phyloP scores from a whole-genome alignment of 1,140 invertebrate genomes.

The Coptotermes formosanus region DNA sequence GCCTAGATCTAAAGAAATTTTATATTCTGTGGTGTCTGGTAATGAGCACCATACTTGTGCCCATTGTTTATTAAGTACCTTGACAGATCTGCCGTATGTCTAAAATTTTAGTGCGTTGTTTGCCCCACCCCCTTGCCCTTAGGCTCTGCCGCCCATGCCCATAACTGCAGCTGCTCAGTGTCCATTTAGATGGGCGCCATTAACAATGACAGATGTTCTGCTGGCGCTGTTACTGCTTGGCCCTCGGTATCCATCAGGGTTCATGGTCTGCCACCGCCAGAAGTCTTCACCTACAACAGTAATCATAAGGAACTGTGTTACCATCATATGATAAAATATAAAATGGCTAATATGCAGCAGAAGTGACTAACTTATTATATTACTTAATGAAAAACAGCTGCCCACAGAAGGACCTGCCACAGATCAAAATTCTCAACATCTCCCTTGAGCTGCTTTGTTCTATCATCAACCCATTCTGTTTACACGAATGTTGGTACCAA shows the following conservation, averaged over 20 bases:
- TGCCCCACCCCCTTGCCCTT: not conserved
- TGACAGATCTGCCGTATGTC: not conserved
- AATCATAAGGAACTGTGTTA: not conserved
- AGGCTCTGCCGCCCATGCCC: not conserved
- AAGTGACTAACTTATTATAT: too few relatives aligned
- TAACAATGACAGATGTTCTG: conserved; percentile 16
- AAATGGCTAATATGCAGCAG: too few relatives aligned
- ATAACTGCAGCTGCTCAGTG: not conserved
- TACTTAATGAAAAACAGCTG: too few relatives aligned
- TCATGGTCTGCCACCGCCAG: conserved; percentile 88
- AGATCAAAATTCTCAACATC: too few relatives aligned
- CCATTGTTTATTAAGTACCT: not conserved
- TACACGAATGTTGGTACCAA: too few relatives aligned
- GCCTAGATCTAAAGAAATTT: too few relatives aligned
- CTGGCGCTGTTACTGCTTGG: not conserved
- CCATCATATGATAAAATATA: too few relatives aligned
- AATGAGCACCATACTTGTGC: not conserved
- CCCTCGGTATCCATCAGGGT: conserved; percentile 72
- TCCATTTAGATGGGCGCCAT: conserved; percentile 31
- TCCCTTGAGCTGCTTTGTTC: too few relatives aligned
- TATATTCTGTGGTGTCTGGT: not conserved
- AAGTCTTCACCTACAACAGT: conserved; percentile 66
- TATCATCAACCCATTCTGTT: too few relatives aligned
- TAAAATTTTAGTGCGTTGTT: not conserved
- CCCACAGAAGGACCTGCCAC: too few relatives aligned